A percentile compares a stretch with the other conserved stretches of the same genome.
phyloP scores from a whole-genome alignment of 2,113 vertebrate genomes.

The Eulemur rufifrons region DNA sequence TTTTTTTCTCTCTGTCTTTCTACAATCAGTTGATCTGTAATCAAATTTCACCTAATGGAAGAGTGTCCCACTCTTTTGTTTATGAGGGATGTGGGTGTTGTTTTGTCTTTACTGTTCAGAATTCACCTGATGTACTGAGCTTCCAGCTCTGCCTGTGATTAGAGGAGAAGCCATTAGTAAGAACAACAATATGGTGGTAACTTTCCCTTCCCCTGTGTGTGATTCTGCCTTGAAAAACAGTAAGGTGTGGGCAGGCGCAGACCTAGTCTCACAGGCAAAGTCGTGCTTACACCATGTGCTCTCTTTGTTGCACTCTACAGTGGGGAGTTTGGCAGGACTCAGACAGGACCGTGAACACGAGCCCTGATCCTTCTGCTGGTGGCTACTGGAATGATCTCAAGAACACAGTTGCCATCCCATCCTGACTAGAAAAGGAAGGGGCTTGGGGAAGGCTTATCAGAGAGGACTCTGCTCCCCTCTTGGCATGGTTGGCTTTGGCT shows the following conservation, averaged over 20 bases:
- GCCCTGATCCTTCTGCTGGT: neutral
- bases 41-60: neutral
- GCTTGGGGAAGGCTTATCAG: neutral
- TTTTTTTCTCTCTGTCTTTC: neutral
- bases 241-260: neutral
- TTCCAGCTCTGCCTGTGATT: neutral
- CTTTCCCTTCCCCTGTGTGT: neutral
- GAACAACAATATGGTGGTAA: neutral
- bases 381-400: neutral
- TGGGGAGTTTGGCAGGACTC: neutral
- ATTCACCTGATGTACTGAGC: neutral
- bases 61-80: neutral
- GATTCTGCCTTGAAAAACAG: neutral
- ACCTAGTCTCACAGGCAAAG: neutral
- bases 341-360: neutral
- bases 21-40: neutral
- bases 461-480: neutral
- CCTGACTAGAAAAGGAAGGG: neutral
- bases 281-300: neutral
- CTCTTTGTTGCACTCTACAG: neutral
- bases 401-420: neutral
- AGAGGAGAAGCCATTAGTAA: neutral
- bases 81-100: neutral
- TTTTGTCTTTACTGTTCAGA: conserved; percentile 21
- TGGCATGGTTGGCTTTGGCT: neutral